Evolutionary conservation across 2,888 invertebrate species (phyloP).

Genomic region (Drosophila phalerata): DNA sequence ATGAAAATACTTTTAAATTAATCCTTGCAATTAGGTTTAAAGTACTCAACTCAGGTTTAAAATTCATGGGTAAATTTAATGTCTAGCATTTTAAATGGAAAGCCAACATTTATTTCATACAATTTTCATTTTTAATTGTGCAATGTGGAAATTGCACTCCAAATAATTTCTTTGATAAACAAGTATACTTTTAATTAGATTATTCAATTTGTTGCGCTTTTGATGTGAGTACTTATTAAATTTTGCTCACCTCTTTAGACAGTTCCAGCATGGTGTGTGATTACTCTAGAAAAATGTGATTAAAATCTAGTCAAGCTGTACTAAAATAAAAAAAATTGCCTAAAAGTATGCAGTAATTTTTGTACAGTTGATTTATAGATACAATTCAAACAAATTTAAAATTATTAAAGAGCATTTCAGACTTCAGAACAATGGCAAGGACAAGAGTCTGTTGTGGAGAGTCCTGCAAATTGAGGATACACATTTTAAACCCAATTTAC

Average conservation of each 20-base stretch:
- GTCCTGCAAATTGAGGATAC: conserved; percentile 14
- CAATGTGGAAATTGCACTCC: conserved; percentile 5
- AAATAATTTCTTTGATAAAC: conserved; percentile 1
- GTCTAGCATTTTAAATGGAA: conserved; percentile 24
- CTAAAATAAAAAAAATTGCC: too few species aligned
- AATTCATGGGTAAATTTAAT: conserved; percentile 13
- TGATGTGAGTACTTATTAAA: too few species aligned
- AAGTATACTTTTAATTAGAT: conserved; percentile 21
- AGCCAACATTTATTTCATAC: not conserved
- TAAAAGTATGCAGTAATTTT: too few species aligned
- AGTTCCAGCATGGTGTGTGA: not conserved
- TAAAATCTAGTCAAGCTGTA: conserved; percentile 7
- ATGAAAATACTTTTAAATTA: too few species aligned
- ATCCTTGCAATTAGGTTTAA: too few species aligned
- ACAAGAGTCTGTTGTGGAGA: conserved; percentile 2
- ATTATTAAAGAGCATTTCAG: not conserved
- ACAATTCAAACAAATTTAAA: not conserved
- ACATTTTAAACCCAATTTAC: conserved; percentile 3
- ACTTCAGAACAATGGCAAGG: conserved; percentile 9
- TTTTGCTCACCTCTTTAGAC: too few species aligned
- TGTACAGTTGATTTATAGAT: not conserved
- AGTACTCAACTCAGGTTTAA: not conserved
- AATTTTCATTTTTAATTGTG: too few species aligned
- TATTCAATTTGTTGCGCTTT: conserved; percentile 10
- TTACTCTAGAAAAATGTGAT: conserved; percentile 28